Percentiles rank a stretch among this genome's conserved stretches.
Conservation (phyloP, 1,140 invertebrate species). For the Saccostrea echinata region DNA sequence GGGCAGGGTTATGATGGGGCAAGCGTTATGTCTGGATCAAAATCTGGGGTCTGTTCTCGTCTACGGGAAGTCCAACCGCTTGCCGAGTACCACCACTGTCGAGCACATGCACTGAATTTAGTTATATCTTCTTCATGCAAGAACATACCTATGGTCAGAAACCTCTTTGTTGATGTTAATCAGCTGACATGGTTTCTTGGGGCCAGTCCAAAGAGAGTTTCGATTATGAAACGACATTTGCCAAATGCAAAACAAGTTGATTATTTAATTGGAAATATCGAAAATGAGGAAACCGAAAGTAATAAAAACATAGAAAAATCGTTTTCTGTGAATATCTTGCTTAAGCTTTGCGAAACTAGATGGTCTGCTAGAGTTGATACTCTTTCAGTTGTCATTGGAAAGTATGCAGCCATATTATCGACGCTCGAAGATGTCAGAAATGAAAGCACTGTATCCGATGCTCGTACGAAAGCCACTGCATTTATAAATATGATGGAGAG, state of each 20-base stretch:
- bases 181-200: background rate
- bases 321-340: too few relatives aligned
- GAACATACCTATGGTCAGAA: background rate
- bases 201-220: background rate
- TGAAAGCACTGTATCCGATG: background rate
- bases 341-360: too few relatives aligned
- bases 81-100: background rate
- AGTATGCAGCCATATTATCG: too few relatives aligned
- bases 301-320: too few relatives aligned
- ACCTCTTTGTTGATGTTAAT: background rate
- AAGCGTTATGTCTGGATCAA: background rate
- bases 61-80: background rate
- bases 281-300: too few relatives aligned
- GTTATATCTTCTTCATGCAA: background rate
- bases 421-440: too few relatives aligned
- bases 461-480: background rate
- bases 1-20: background rate
- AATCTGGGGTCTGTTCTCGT: background rate
- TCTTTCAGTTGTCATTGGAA: too few relatives aligned
- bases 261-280: background rate
- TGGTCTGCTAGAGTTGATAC: too few relatives aligned
- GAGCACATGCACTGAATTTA: background rate
- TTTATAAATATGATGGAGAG: conserved; percentile 9
- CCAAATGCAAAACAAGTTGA: background rate
- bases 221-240: background rate